Base-by-base conservation (phyloP, 2,113 vertebrate genomes). In the Oncorhynchus gorbuscha region DNA sequence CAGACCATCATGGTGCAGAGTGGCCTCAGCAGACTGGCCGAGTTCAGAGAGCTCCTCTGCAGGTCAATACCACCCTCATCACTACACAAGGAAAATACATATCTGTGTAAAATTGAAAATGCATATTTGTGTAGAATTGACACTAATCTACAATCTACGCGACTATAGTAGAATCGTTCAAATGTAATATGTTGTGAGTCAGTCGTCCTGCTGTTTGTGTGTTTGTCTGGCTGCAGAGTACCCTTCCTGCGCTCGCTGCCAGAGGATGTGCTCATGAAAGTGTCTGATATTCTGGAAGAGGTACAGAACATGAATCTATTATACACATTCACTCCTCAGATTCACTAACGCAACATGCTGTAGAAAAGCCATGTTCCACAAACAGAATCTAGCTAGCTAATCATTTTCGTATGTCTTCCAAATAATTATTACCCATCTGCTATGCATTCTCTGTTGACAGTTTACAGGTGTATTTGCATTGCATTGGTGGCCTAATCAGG, bases 281-380 rank as follows among this genome's bases (percentile, higher is more conserved):
- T 91, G 74, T 90, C 86, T 28, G 92, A 91, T 83, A 85, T 90
- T 48, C 85, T 93, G 83, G 89, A 93, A 68, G 91, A 94, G 93
- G 94, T 94, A 87, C 65, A 30, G 62, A 22, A 69, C n/a, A 8
- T 45, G 45, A 16, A 45, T 69, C 32, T 45, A n/a, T 69, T 45
- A 39, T 45, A 28, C 32, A 39, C 35, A 69, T 84, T 83, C 74
- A 32, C 5, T 39, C 65, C 48, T 75, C 65, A 24, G 64, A 75
- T 71, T 45, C 55, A 70, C 32, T 58, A 1, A 22, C 39, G 3
- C 9, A 45, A 45, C 28, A 16, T 32, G 75, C 72, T 76, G 6
- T 62, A 75, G 45, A 48, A 62, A 62, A 65, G 32, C 5, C 81
- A 76, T 4, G 3, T 75, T 71, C 55, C 69, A 75, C 81, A 81